A percentile compares a stretch with the other conserved stretches of the same genome.
These are phyloP conservation scores for Conistra vaccinii DNA, from an alignment of 2,888 invertebrate genomes.

Conservation along the genomic window DNA sequence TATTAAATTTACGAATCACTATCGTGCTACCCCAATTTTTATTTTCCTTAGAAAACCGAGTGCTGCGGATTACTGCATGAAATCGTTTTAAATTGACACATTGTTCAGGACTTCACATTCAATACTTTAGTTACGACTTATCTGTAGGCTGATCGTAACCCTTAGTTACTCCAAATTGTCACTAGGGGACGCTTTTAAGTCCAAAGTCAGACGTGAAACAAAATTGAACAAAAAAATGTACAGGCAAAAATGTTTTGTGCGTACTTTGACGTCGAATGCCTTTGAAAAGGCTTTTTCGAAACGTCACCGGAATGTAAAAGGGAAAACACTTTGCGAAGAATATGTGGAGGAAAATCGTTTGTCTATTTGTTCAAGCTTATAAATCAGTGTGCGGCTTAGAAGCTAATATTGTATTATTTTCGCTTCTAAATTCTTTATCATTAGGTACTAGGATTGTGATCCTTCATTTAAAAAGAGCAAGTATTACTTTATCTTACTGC, in stretches of 20 bases:
- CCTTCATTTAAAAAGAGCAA: not conserved
- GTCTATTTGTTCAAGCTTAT: slow-evolving; percentile 19
- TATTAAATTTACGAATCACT: slow-evolving; percentile 4
- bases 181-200: slow-evolving; percentile 47
- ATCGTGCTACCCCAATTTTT: slow-evolving; percentile 7
- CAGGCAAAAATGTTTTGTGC: slow-evolving; percentile 44
- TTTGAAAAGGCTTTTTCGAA: slow-evolving; percentile 50
- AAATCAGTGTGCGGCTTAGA: slow-evolving; percentile 12
- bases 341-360: slow-evolving; percentile 29
- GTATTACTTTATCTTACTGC: too few species aligned
- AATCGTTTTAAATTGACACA: slow-evolving; percentile 52
- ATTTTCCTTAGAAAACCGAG: slow-evolving; percentile 8
- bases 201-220: slow-evolving; percentile 40
- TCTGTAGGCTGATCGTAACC: slow-evolving; percentile 31
- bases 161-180: slow-evolving; percentile 51
- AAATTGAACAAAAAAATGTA: slow-evolving; percentile 53
- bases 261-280: slow-evolving; percentile 37
- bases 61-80: slow-evolving; percentile 8
- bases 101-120: slow-evolving; percentile 40
- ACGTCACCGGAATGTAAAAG: slow-evolving; percentile 47
- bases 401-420: not conserved
- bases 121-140: slow-evolving; percentile 23
- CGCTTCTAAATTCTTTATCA: not conserved
- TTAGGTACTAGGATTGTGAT: not conserved
- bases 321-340: slow-evolving; percentile 36